Conservation (phyloP, 1,140 invertebrate species). For the Antheraea mylitta region DNA sequence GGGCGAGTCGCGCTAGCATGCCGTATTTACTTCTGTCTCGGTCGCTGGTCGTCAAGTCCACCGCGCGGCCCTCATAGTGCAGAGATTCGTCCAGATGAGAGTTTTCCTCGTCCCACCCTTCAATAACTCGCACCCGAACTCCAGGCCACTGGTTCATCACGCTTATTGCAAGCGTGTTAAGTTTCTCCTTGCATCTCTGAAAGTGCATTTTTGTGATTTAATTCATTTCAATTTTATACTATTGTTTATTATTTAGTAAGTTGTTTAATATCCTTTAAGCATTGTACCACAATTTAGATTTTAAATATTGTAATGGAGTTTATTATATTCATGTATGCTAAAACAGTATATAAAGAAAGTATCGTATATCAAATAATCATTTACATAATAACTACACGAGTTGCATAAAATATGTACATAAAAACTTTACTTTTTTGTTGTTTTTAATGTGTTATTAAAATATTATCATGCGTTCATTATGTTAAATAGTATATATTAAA, state of each 20-base stretch:
- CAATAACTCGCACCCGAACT: conserved; percentile 93
- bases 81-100: conserved; percentile 89
- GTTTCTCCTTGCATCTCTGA: conserved; percentile 96
- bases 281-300: no score
- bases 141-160: conserved; percentile 99
- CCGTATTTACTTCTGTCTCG: conserved; percentile 95
- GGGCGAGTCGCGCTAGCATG: conserved; percentile 96
- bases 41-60: conserved; percentile 97
- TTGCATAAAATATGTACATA: no score
- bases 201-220: conserved; percentile 36
- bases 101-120: conserved; percentile 96
- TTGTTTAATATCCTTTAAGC: no score
- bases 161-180: conserved; percentile 95
- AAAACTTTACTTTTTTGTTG: neutral
- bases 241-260: no score
- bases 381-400: no score
- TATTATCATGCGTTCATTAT: neutral
- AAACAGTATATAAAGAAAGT: no score
- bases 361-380: no score
- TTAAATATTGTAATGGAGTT: no score
- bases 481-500: neutral
- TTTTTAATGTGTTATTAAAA: neutral
- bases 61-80: conserved; percentile 97
- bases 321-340: no score
- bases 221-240: neutral